Percentiles rank a stretch among this genome's conserved stretches.
These are phyloP conservation scores for Oncorhynchus clarkii DNA, from an alignment of 2,113 vertebrate genomes.

Conservation along the genomic window DNA sequence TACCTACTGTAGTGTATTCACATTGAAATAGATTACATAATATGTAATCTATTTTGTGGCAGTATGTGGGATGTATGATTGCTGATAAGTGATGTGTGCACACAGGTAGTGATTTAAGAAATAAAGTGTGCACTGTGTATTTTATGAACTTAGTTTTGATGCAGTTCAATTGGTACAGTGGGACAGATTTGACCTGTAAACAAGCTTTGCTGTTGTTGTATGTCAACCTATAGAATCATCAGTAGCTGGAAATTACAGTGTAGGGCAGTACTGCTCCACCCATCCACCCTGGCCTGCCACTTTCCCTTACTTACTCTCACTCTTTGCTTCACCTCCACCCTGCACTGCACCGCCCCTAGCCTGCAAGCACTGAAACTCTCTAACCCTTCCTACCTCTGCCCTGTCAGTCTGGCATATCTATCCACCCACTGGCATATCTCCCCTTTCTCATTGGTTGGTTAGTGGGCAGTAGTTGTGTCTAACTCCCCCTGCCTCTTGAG, in stretches of 20 bases:
- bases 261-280: slow-evolving; percentile 65
- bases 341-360: slow-evolving; percentile 23
- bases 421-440: not conserved
- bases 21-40: too few species aligned
- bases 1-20: not conserved
- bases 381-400: slow-evolving; percentile 35
- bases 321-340: slow-evolving; percentile 23
- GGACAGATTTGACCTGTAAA: not conserved
- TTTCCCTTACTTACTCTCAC: slow-evolving; percentile 23
- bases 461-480: slow-evolving; percentile 15
- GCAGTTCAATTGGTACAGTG: not conserved
- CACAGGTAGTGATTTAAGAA: not conserved
- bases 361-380: slow-evolving; percentile 48
- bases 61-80: not conserved
- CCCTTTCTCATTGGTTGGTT: slow-evolving; percentile 3
- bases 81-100: not conserved
- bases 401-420: slow-evolving; percentile 32
- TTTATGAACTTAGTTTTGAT: not conserved
- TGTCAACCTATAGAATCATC: not conserved
- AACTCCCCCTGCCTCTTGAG: slow-evolving; percentile 26
- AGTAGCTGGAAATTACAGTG: not conserved
- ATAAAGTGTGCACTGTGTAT: too few species aligned
- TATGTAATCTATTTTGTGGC: not conserved
- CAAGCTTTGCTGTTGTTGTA: not conserved
- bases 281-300: slow-evolving; percentile 36